Percentiles rank a stretch among this genome's conserved stretches.
These are phyloP conservation scores for Punctoribates punctum DNA, from an alignment of 2,888 invertebrate genomes.

Conservation along the genomic window DNA sequence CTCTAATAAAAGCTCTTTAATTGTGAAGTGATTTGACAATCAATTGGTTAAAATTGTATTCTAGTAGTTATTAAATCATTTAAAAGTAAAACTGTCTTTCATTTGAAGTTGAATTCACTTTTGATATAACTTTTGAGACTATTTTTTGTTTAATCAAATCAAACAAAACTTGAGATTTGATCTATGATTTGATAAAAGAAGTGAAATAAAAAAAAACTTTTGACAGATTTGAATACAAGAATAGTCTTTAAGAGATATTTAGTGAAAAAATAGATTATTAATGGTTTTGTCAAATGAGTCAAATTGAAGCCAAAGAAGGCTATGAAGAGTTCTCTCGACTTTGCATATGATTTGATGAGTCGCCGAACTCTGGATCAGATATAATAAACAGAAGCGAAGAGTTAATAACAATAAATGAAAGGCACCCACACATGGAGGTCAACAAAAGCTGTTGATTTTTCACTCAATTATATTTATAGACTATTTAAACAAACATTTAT, in stretches of 20 bases:
- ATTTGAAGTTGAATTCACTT: not conserved
- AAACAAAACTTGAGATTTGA: not conserved
- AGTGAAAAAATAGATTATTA: not conserved
- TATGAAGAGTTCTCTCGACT: not conserved
- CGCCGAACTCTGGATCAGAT: conserved; percentile 6
- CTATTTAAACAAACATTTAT: not conserved
- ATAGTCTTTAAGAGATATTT: not conserved
- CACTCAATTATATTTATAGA: conserved; percentile 5
- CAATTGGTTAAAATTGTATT: no score
- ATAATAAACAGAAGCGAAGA: not conserved
- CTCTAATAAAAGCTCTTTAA: no score
- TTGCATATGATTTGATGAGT: not conserved
- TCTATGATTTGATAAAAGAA: not conserved
- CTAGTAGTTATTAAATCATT: no score
- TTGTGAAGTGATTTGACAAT: no score
- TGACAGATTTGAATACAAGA: no score
- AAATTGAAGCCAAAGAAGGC: not conserved
- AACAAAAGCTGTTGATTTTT: not conserved
- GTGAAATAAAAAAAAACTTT: no score
- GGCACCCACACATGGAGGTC: not conserved
- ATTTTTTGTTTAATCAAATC: not conserved
- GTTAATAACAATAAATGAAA: not conserved
- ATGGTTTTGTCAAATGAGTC: not conserved
- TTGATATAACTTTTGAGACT: not conserved
- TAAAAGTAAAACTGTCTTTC: no score